Evolutionary conservation across 2,113 vertebrate genomes (phyloP).

Genomic region (Corydoras sp.): DNA sequence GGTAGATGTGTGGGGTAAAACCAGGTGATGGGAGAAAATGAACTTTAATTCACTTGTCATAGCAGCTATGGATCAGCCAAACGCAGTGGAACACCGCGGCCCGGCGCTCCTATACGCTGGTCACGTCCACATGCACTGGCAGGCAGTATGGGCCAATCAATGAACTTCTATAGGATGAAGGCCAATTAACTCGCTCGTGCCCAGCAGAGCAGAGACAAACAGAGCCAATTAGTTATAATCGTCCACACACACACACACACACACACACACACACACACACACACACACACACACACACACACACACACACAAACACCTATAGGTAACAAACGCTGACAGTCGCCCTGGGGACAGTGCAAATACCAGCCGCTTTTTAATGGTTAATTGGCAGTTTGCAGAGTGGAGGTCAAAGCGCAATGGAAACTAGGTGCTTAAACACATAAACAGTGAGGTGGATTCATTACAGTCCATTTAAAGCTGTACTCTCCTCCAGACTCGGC

Average conservation of each 20-base stretch:
- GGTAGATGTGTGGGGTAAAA: neutral
- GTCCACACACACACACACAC: slow-evolving; percentile 4
- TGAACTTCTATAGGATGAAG: slow-evolving; percentile 23
- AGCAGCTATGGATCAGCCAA: slow-evolving; percentile 16
- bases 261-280: slow-evolving; percentile 11
- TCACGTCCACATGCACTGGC: slow-evolving; percentile 27
- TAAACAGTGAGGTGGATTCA: slow-evolving; percentile 1
- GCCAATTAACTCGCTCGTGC: slow-evolving; percentile 34
- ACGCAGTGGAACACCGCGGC: slow-evolving; percentile 9
- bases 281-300: slow-evolving; percentile 13
- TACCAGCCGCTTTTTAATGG: slow-evolving; percentile 11
- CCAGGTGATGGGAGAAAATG: slow-evolving; percentile 20
- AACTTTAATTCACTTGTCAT: slow-evolving; percentile 32
- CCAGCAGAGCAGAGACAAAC: slow-evolving; percentile 34
- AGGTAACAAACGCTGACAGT: slow-evolving; percentile 4
- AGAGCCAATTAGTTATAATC: slow-evolving; percentile 36
- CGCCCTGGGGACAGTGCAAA: slow-evolving; percentile 11
- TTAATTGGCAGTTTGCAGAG: slow-evolving; percentile 20
- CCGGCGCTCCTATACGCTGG: slow-evolving; percentile 1
- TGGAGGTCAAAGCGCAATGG: slow-evolving; percentile 18
- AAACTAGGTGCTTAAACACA: neutral
- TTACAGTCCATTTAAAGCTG: slow-evolving; percentile 8
- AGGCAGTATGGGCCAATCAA: slow-evolving; percentile 34
- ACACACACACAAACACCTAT: slow-evolving; percentile 8
- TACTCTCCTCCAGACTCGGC: neutral